Base-by-base conservation (phyloP, 2,113 vertebrate genomes). In the Phaethornis superciliosus region DNA sequence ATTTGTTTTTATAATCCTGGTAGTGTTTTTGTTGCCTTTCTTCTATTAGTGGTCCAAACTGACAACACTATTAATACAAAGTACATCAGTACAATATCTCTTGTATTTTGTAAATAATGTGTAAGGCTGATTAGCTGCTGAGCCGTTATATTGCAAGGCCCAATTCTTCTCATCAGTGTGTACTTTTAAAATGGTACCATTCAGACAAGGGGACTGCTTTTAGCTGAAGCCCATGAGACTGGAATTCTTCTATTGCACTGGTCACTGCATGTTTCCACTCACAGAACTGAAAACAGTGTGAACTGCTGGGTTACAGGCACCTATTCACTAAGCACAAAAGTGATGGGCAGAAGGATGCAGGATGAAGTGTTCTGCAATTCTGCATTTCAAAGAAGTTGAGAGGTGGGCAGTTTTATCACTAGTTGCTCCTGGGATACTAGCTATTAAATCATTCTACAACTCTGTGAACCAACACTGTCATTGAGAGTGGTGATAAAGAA, bases 221-320 rank as follows among this genome's bases (percentile, higher is more conserved):
- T 54, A 80, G 22, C 46, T 37, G 42, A 49, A 65, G 40, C 62
- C 91, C 12, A 15, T 0, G 1, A 62, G 40, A 46, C 27, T 6
- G 30, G 5, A 6, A 40, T 80, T 64, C 9, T 62, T 56, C 17
- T 46, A 0, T 69, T 33, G 9, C 40, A 5, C 3, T n/a, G 10
- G 30, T 72, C 5, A 0, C 8, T 27, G 54, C 1, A 0, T 65
- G 35, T 68, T 72, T 76, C 42, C 32, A 1, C 58, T 35, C 0
- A 0, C 26, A 58, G 60, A 51, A 52, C 62, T 44, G 26, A 17
- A 20, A 20, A 9, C 13, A 35, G 6, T 62, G 63, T 33, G 67
- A 64, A 7, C 26, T 14, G 3, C 14, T 77, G 44, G 55, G 18
- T 51, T 55, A 10, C 32, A 18, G 64, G 54, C 0, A 0, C 46